phyloP scores from a whole-genome alignment of 2,888 invertebrate genomes.

The Stenichneumon culpator region DNA sequence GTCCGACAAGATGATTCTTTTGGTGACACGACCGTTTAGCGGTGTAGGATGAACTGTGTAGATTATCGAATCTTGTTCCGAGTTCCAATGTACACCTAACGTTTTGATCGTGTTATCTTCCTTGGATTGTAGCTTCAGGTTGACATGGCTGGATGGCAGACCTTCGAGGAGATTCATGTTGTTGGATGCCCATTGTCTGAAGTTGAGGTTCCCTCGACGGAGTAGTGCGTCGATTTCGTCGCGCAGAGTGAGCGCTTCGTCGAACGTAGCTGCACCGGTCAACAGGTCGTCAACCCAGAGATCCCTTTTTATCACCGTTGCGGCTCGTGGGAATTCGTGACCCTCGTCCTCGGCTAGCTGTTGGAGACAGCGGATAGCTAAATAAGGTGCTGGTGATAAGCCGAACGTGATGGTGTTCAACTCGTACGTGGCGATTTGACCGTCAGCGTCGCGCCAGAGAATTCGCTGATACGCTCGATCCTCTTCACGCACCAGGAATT shows the following conservation, averaged over 20 bases:
- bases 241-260: slow-evolving; percentile 12
- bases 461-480: slow-evolving; percentile 70
- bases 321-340: slow-evolving; percentile 59
- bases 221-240: slow-evolving; percentile 46
- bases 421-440: slow-evolving; percentile 17
- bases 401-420: slow-evolving; percentile 61
- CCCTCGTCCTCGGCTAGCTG: slow-evolving; percentile 68
- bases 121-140: slow-evolving; percentile 36
- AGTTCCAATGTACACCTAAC: slow-evolving; percentile 62
- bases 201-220: slow-evolving; percentile 36
- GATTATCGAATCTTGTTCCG: slow-evolving; percentile 50
- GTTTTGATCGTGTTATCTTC: slow-evolving; percentile 55
- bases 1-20: slow-evolving; percentile 69
- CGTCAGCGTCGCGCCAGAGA: slow-evolving; percentile 47
- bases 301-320: slow-evolving; percentile 59
- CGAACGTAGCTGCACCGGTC: slow-evolving; percentile 57
- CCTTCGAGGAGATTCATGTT: background rate
- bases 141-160: slow-evolving; percentile 20
- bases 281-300: slow-evolving; percentile 76
- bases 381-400: slow-evolving; percentile 68
- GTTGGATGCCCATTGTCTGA: background rate
- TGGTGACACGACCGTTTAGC: slow-evolving; percentile 43
- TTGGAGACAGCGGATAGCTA: slow-evolving; percentile 68
- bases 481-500: slow-evolving; percentile 60
- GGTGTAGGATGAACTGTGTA: slow-evolving; percentile 50